Conservation (phyloP, 2,113 vertebrate species). For the Tachysurus fulvidraco region DNA sequence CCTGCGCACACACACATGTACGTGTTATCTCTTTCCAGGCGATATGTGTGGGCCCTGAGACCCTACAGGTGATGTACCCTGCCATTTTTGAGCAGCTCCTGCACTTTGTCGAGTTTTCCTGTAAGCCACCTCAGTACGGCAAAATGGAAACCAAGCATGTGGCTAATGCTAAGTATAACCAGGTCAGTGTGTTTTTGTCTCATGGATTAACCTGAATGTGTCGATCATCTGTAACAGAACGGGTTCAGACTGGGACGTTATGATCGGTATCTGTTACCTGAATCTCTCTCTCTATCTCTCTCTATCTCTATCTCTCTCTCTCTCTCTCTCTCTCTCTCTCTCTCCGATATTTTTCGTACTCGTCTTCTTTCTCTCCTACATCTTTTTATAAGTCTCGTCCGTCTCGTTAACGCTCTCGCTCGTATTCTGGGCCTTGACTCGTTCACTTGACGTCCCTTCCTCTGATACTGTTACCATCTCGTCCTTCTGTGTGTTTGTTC, state of each 20-base stretch:
- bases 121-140: conserved; percentile 96
- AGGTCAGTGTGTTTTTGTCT: conserved; percentile 74
- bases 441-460: too few species aligned
- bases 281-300: too few species aligned
- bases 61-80: conserved; percentile 99
- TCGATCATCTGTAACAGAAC: neutral
- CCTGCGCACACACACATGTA: neutral
- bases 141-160: conserved; percentile 97
- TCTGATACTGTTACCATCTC: neutral
- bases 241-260: neutral
- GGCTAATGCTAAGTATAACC: conserved; percentile 99
- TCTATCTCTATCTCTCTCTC: too few species aligned
- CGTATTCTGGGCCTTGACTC: too few species aligned
- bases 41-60: conserved; percentile 95
- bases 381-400: conserved; percentile 12
- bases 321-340: too few species aligned
- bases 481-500: neutral
- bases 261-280: neutral
- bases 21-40: conserved; percentile 73
- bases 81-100: conserved; percentile 96
- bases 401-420: neutral
- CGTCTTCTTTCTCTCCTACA: neutral
- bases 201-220: neutral
- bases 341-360: neutral
- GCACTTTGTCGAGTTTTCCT: conserved; percentile 97